Evolutionary conservation across 2,797 vertebrate genomes (phyloP), one percentile per base, ranked within the genome.

Genomic region (Scyliorhinus canicula): DNA sequence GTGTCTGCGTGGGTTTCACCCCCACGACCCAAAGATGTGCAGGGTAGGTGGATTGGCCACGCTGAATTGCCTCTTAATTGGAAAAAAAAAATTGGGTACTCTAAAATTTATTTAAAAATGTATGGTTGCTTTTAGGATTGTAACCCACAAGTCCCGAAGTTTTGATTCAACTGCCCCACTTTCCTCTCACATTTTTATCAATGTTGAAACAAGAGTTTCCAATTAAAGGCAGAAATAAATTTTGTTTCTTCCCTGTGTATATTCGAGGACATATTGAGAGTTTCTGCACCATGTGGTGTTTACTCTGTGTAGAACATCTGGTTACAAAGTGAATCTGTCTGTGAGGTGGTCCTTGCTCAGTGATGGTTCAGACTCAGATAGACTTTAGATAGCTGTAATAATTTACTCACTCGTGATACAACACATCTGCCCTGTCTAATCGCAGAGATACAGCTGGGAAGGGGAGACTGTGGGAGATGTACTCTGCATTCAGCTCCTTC

Each of bases 401-500:
- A 88, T 88, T 93, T 71, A 93, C 21, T 93, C 93, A 94, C 14
- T 7, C 52, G 47, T 74, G 67, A 55, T 55, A 74, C 28, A 74
- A 50, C 19, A 31, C 69, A 74, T 69, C 69, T 74, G 65, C 35
- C 52, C 4, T 1, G 14, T n/a, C 16, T 26, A 31, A 74, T 35
- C 52, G 16, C 0, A 24, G 63, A 24, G n/a, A 24, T 67, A 47
- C 44, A 52, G n/a, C 47, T 21, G 47, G 67, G 93, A 35, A 44
- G 47, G 2, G 67, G 12, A 71, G 4, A 14, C 44, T 12, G 31
- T 35, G 14, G 11, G 14, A n/a, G 31, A 35, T 35, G 31, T 90
- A 60, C 21, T 16, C 31, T 90, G 1, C 14, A 16, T 71, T 52
- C 50, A 74, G 35, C 2, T 47, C 50, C 67, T 94, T 50, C 31